phyloP scores from a whole-genome alignment of 2,888 invertebrate genomes.

The Eupelmus urozonus region DNA sequence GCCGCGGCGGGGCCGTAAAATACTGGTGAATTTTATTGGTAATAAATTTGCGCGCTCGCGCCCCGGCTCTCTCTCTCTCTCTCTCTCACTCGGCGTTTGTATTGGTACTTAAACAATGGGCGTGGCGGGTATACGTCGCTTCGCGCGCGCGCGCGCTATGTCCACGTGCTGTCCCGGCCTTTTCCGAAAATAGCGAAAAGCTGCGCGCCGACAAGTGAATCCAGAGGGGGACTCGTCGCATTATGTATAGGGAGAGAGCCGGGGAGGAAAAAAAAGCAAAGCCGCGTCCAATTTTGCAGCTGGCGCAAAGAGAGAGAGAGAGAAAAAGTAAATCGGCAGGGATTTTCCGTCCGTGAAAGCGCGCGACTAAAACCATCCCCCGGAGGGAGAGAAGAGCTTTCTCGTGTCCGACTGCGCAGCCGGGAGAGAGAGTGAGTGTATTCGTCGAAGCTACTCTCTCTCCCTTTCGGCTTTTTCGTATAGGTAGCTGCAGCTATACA shows the following conservation, averaged over 20 bases:
- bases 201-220: constrained; percentile 9
- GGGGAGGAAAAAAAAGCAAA: neutral
- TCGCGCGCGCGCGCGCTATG: constrained; percentile 43
- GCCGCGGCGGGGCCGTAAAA: constrained; percentile 66
- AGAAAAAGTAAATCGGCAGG: constrained; percentile 46
- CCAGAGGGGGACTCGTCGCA: neutral
- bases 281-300: constrained; percentile 51
- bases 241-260: neutral
- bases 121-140: constrained; percentile 58
- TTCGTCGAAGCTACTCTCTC: constrained; percentile 60
- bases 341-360: constrained; percentile 52
- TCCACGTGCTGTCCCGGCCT: constrained; percentile 38
- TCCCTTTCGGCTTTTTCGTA: constrained; percentile 57
- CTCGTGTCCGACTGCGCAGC: constrained; percentile 71
- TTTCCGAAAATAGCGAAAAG: constrained; percentile 61
- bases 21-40: constrained; percentile 72
- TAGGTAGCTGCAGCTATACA: constrained; percentile 7
- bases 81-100: constrained; percentile 60
- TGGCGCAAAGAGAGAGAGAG: constrained; percentile 23
- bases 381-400: constrained; percentile 72
- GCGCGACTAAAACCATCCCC: constrained; percentile 50
- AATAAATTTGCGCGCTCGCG: constrained; percentile 70
- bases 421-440: constrained; percentile 33
- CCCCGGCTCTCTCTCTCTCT: too few relatives aligned
- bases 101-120: constrained; percentile 66